Evolutionary conservation across 2,888 invertebrate genomes (phyloP).

Genomic region (Disparrhopalites patrizii): DNA sequence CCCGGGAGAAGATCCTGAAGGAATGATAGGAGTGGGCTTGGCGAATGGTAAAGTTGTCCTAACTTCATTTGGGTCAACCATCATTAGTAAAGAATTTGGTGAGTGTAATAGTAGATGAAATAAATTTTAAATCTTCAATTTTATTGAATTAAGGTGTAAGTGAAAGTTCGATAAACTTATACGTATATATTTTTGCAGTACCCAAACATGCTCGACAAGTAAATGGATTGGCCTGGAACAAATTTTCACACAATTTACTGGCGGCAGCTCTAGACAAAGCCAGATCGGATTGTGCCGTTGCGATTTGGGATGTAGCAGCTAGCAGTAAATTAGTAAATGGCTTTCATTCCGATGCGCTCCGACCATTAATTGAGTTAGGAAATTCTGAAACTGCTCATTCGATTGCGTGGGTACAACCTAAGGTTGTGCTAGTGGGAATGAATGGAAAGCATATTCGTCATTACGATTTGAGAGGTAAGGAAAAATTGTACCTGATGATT

Average conservation of each 20-base stretch:
- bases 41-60: conserved; percentile 82
- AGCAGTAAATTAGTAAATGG: conserved; percentile 50
- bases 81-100: conserved; percentile 68
- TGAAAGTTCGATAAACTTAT: neutral
- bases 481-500: too few relatives aligned
- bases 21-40: conserved; percentile 80
- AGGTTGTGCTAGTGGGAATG: conserved; percentile 80
- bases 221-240: conserved; percentile 84
- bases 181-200: conserved; percentile 55
- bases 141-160: neutral
- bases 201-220: conserved; percentile 81
- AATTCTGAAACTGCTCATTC: conserved; percentile 79
- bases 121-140: neutral
- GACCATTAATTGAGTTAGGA: conserved; percentile 71
- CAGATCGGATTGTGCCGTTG: conserved; percentile 79
- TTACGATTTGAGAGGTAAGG: conserved; percentile 79
- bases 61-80: conserved; percentile 68
- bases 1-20: conserved; percentile 69
- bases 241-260: conserved; percentile 71
- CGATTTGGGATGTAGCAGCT: conserved; percentile 79
- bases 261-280: conserved; percentile 86
- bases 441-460: conserved; percentile 83
- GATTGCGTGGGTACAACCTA: conserved; percentile 76
- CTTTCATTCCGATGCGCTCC: conserved; percentile 55
- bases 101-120: neutral